A percentile compares a stretch with the other conserved stretches of the same genome.
phyloP scores from a whole-genome alignment of 2,797 vertebrate genomes.

The Platalea minor region DNA sequence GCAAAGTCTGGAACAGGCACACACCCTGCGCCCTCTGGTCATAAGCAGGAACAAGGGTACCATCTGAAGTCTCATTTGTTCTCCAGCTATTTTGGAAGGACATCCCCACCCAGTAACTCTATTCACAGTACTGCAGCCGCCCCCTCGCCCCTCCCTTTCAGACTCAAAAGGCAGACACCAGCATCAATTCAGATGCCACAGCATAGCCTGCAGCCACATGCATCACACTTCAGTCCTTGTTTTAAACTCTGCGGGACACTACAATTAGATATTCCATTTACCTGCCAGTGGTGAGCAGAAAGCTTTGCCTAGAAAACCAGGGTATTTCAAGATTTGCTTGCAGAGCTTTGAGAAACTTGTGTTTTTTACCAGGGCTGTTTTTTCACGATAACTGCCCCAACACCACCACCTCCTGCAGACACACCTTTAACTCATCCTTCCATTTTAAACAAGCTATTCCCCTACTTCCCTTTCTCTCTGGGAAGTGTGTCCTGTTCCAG shows the following conservation, averaged over 20 bases:
- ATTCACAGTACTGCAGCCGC: background rate
- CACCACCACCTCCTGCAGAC: background rate
- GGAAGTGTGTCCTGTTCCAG: background rate
- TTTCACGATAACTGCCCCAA: background rate
- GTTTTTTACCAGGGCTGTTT: background rate
- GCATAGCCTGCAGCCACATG: background rate
- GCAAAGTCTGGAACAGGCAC: background rate
- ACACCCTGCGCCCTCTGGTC: background rate
- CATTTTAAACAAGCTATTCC: background rate
- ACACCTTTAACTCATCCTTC: background rate
- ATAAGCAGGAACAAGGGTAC: background rate
- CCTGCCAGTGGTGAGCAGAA: background rate
- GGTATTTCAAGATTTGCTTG: background rate
- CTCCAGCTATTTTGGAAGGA: background rate
- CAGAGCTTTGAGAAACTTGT: background rate
- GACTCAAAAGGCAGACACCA: background rate
- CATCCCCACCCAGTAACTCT: background rate
- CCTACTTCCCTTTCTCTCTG: background rate
- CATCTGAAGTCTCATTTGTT: background rate
- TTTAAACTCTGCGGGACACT: conserved; percentile 12
- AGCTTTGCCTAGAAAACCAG: background rate
- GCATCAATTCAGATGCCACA: background rate
- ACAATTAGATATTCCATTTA: conserved; percentile 1
- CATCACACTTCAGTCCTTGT: background rate
- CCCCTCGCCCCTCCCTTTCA: background rate